These are phyloP conservation scores for Ganaspis brasiliensis DNA, from an alignment of 2,888 invertebrate species.

Conservation along the genomic window DNA sequence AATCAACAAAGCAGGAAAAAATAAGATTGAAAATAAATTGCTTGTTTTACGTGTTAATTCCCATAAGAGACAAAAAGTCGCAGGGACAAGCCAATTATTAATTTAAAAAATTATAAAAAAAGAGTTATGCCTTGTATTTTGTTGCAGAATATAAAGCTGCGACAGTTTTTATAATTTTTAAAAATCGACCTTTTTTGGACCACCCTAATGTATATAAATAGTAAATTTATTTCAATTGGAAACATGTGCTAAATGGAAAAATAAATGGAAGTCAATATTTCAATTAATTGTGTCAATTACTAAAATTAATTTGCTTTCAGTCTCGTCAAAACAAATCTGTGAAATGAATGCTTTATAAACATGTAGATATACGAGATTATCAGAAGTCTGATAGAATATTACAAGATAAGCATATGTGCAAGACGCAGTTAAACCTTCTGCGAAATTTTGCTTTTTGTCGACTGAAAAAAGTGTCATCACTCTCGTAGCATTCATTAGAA, in stretches of 20 bases:
- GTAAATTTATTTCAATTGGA: no score
- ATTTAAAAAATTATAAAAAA: no score
- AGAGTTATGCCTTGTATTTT: no score
- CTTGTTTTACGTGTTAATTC: no score
- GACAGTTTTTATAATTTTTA: no score
- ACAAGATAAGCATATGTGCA: constrained; percentile 6
- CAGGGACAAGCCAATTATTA: no score
- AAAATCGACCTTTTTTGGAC: no score
- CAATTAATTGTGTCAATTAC: constrained; percentile 59
- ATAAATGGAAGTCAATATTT: background rate
- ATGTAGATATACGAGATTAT: constrained; percentile 16
- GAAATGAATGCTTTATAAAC: constrained; percentile 14
- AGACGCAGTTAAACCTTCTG: background rate
- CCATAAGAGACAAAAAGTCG: no score
- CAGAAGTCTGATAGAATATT: constrained; percentile 6
- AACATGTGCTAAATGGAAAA: background rate
- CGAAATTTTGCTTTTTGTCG: background rate
- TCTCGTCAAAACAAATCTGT: constrained; percentile 22
- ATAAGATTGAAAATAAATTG: no score
- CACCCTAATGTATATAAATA: no score
- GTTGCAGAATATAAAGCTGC: no score
- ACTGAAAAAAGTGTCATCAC: background rate
- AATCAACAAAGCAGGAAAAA: no score
- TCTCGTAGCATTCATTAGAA: background rate
- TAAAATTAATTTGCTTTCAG: constrained; percentile 56